Percentiles rank a stretch among this genome's conserved stretches.
phyloP scores from a whole-genome alignment of 2,797 vertebrate genomes.

The Lithobates pipiens region DNA sequence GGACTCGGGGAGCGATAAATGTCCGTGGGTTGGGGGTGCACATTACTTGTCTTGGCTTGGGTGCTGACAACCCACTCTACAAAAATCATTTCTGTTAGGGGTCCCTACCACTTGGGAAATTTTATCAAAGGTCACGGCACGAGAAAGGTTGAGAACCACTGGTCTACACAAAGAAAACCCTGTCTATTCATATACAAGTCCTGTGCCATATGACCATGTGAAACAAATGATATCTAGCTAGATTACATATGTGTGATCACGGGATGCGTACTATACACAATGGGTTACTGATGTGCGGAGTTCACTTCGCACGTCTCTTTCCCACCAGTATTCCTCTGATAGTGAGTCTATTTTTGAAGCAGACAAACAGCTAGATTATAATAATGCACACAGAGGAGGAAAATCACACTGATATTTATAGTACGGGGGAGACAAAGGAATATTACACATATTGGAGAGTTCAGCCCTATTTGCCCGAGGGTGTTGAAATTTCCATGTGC shows the following conservation, averaged over 20 bases:
- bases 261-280: not conserved
- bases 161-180: too few relatives aligned
- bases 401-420: conserved; percentile 47
- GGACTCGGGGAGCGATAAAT: too few relatives aligned
- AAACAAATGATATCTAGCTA: too few relatives aligned
- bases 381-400: conserved; percentile 21
- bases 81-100: too few relatives aligned
- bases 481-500: conserved; percentile 35
- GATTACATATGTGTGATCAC: not conserved
- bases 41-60: too few relatives aligned
- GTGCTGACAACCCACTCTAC: too few relatives aligned
- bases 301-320: conserved; percentile 5
- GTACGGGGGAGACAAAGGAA: conserved; percentile 40
- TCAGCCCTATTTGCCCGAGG: conserved; percentile 31
- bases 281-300: not conserved
- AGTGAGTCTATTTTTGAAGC: conserved; percentile 39
- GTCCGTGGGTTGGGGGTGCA: too few relatives aligned
- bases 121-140: too few relatives aligned
- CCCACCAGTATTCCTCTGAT: conserved; percentile 25
- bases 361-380: conserved; percentile 36
- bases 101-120: too few relatives aligned
- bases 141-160: too few relatives aligned
- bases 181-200: too few relatives aligned
- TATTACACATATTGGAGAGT: conserved; percentile 23
- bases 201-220: too few relatives aligned